A percentile compares a stretch with the other conserved stretches of the same genome.
phyloP scores from a whole-genome alignment of 2,797 vertebrate species.

The Telmatherina bonti region DNA sequence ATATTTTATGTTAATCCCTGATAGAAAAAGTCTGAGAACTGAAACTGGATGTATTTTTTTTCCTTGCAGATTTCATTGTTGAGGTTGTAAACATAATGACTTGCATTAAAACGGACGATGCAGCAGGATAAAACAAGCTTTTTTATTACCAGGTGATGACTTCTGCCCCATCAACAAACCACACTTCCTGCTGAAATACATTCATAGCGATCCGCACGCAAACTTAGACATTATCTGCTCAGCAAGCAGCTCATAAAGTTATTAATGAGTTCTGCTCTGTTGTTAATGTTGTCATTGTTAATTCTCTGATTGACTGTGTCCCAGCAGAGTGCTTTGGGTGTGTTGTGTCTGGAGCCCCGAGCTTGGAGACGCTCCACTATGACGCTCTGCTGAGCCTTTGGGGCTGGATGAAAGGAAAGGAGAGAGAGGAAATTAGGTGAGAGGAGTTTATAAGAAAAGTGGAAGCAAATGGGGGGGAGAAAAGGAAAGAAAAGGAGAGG shows the following conservation, averaged over 20 bases:
- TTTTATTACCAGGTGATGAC: too few species aligned
- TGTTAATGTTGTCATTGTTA: constrained; percentile 46
- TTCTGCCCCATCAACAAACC: too few species aligned
- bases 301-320: constrained; percentile 24
- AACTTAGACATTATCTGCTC: neutral
- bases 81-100: too few species aligned
- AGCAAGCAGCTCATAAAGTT: neutral
- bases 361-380: constrained; percentile 69
- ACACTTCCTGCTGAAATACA: too few species aligned
- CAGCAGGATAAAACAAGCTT: too few species aligned
- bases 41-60: too few species aligned
- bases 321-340: constrained; percentile 31
- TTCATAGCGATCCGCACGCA: neutral
- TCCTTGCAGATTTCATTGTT: too few species aligned
- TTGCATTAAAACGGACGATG: too few species aligned
- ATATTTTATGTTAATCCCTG: too few species aligned
- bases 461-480: neutral
- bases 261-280: constrained; percentile 25
- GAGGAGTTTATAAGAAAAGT: too few species aligned
- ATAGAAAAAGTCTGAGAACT: too few species aligned
- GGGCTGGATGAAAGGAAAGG: constrained; percentile 12
- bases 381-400: constrained; percentile 67
- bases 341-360: constrained; percentile 70
- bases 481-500: too few species aligned
- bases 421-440: neutral